Evolutionary conservation across 2,888 invertebrate species (phyloP), one percentile per base, ranked within the genome.

Genomic region (Suillia variegata): DNA sequence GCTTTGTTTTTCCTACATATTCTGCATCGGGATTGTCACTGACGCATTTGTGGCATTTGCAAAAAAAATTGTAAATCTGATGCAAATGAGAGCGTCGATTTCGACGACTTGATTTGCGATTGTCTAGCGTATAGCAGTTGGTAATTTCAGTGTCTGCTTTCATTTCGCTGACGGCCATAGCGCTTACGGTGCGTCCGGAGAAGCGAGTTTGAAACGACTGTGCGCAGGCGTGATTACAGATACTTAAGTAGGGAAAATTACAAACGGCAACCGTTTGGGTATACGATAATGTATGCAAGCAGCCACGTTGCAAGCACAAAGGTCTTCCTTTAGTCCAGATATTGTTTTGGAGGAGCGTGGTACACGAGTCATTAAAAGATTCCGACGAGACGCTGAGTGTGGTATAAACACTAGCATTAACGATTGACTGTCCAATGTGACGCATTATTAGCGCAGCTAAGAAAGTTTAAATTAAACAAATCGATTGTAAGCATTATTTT

Each of bases 221-320:
- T 65, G 91, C 88, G 78, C 97, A 97, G 0, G 94, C 91, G 82
- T 98, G 97, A 80, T 97, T 98, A 88, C 96, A 92, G 83, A 96
- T 88, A 70, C 94, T 92, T 0, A 93, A 88, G 1, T 92, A 89
- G 0, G 95, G 92, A 78, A 91, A 94, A 73, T 96, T 91, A 1
- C 90, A 94, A 2, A 93, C 90, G 1, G 92, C 94, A 51, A 86
- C 81, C 42, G 86, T 78, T 54, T 83, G 69, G 63, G 83, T 82
- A 2, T 70, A 22, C 1, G 66, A 57, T 2, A 77, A 73, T 54
- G 62, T 65, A 51, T 77, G 78, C 53, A 79, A 62, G 34, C 31
- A 63, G 0, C 78, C 77, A 8, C 63, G 61, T 31, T 62, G 64
- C 2, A 78, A 59, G 26, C 69, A 78, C 13, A 58, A 58, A 0